Base-by-base conservation (phyloP, 2,888 invertebrate genomes). In the Atrina japonica region DNA sequence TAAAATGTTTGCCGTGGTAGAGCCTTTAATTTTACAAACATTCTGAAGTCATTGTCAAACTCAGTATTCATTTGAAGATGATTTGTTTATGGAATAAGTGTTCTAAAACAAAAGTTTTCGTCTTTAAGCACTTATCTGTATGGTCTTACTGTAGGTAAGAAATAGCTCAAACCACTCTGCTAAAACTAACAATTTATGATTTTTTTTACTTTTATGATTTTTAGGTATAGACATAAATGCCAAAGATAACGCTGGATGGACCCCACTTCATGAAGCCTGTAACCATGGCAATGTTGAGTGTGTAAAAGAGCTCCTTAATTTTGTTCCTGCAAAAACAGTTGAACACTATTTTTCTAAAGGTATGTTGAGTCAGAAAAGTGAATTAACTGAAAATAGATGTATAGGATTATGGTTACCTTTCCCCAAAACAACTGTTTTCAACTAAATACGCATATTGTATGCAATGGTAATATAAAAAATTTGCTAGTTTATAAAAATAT, bases 231-330 rank as follows among this genome's bases (percentile, higher is more conserved):
- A 93, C 86, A 92, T 94, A 0, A 94, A 94, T 83, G 93, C 93
- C 6, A 92, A 92, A 82, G 95, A 95, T 82, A 91, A 93, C 80
- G 93, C 93, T 9, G 93, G 93, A 0, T 95, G 94, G 94, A 94
- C 94, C 2, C 94, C 94, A 0, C 86, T 95, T 81, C 94, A 94
- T 85, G 95, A 95, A 89, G 93, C 92, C 0, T 93, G 93, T n/a
- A 93, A 92, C 85, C 93, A 92, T 75, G 93, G 93, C 0, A 88
- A 90, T 52, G 82, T 92, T 2, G 92, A 93, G 58, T 91, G 94
- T 66, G 93, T 93, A 0, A 86, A 90, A 65, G 78, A 93, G 43
- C 89, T 95, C 27, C 86, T 94, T 47, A 91, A 93, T 69, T 91
- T 92, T 80, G 79, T 83, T 43, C 88, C 88, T 2, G 68, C 78